phyloP scores from a whole-genome alignment of 2,113 vertebrate genomes.

The Sapajus apella region DNA sequence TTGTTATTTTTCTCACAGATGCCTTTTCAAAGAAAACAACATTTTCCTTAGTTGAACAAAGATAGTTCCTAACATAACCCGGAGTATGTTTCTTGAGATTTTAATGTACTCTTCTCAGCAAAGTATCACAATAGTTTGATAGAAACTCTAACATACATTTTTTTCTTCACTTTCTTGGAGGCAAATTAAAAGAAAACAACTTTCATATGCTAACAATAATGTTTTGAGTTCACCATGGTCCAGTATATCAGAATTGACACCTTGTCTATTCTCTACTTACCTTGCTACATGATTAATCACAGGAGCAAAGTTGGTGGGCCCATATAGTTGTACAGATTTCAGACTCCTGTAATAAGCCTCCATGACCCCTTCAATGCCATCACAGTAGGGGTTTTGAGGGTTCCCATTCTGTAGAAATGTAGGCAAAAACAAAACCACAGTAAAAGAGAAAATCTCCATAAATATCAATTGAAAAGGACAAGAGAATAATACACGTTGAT shows the following conservation, averaged over 20 bases:
- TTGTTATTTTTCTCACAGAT: background rate
- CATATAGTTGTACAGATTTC: slow-evolving; percentile 95
- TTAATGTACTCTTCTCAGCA: background rate
- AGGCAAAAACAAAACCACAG: background rate
- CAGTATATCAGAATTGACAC: background rate
- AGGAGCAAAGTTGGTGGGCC: slow-evolving; percentile 97
- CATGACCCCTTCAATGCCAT: slow-evolving; percentile 96
- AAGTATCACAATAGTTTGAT: background rate
- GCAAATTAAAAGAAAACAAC: background rate
- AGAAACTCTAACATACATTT: background rate
- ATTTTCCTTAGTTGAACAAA: background rate
- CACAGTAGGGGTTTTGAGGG: slow-evolving; percentile 96
- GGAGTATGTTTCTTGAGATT: background rate
- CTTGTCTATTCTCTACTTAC: slow-evolving; percentile 78
- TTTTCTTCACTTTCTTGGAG: background rate
- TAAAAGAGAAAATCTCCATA: background rate
- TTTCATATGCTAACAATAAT: background rate
- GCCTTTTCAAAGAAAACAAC: background rate
- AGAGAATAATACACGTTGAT: background rate
- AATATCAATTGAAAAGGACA: background rate
- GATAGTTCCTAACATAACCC: background rate
- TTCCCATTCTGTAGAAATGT: slow-evolving; percentile 91
- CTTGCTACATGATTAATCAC: slow-evolving; percentile 98
- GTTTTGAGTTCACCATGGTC: background rate
- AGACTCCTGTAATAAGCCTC: slow-evolving; percentile 97